phyloP scores from a whole-genome alignment of 2,113 vertebrate genomes.

The Cyanoderma ruficeps region DNA sequence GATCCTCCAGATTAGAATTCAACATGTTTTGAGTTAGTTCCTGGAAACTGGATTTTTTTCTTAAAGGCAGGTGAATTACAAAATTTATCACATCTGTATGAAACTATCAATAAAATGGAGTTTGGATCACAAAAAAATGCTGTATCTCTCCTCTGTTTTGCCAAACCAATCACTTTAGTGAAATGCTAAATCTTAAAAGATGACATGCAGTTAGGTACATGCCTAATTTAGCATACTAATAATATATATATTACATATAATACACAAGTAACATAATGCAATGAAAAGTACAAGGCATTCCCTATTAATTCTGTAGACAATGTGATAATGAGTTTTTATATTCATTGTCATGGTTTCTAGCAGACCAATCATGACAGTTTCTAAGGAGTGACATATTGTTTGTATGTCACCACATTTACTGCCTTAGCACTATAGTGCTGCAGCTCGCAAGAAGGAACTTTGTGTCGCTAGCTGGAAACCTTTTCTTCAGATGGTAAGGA shows the following conservation, averaged over 20 bases:
- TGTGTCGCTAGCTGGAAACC: neutral
- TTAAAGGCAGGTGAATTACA: neutral
- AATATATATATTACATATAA: neutral
- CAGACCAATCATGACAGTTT: neutral
- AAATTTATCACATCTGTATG: neutral
- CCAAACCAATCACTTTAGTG: neutral
- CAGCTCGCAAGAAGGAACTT: neutral
- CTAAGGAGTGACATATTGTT: neutral
- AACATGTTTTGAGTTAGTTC: neutral
- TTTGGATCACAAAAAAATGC: neutral
- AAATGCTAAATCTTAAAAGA: neutral
- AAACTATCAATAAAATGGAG: neutral
- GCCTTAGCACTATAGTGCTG: neutral
- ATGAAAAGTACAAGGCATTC: neutral
- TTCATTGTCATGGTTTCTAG: neutral
- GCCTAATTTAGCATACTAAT: neutral
- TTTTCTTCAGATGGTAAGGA: neutral
- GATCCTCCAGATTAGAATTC: neutral
- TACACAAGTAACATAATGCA: neutral
- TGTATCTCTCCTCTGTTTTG: neutral
- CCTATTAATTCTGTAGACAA: neutral
- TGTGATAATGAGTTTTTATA: neutral
- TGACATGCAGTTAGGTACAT: neutral
- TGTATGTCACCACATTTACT: neutral
- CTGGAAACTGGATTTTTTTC: neutral